Conservation (phyloP, 2,888 invertebrate genomes). For the Spialia ferax region DNA sequence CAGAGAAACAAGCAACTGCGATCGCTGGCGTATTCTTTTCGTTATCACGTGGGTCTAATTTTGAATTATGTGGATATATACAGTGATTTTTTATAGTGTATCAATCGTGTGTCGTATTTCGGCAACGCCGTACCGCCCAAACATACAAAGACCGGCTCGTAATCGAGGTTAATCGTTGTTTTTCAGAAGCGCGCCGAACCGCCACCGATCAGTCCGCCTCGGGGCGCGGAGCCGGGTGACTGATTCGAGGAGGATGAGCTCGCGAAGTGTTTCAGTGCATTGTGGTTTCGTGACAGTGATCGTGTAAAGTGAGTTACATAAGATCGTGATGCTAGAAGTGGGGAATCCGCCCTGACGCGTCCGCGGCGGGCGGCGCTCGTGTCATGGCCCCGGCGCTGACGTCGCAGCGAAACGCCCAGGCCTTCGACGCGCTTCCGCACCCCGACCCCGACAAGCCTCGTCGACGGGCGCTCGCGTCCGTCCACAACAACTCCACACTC, state of each 20-base stretch:
- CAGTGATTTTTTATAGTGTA: conserved; percentile 52
- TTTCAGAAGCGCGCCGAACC: conserved; percentile 79
- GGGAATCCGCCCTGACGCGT: conserved; percentile 76
- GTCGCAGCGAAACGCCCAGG: conserved; percentile 86
- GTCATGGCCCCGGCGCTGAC: conserved; percentile 98
- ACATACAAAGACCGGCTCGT: conserved; percentile 69
- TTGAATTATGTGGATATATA: conserved; percentile 65
- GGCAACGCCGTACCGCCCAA: conserved; percentile 51
- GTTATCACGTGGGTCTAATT: conserved; percentile 86
- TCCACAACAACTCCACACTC: conserved; percentile 83
- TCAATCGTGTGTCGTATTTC: conserved; percentile 44
- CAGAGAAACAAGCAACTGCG: conserved; percentile 81
- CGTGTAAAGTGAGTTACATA: conserved; percentile 68
- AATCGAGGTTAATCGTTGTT: conserved; percentile 72
- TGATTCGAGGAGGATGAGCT: conserved; percentile 56
- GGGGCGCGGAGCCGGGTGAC: conserved; percentile 70
- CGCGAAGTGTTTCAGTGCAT: conserved; percentile 48
- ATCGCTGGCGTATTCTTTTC: conserved; percentile 78
- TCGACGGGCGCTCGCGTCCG: conserved; percentile 80
- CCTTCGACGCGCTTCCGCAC: conserved; percentile 62
- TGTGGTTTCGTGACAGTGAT: conserved; percentile 70
- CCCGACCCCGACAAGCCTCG: conserved; percentile 60
- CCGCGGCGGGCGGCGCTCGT: conserved; percentile 87
- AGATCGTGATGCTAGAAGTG: conserved; percentile 69
- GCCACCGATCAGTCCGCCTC: conserved; percentile 53